These are phyloP conservation scores for Paracanthobrama guichenoti DNA, from an alignment of 2,113 vertebrate genomes.

Conservation along the genomic window DNA sequence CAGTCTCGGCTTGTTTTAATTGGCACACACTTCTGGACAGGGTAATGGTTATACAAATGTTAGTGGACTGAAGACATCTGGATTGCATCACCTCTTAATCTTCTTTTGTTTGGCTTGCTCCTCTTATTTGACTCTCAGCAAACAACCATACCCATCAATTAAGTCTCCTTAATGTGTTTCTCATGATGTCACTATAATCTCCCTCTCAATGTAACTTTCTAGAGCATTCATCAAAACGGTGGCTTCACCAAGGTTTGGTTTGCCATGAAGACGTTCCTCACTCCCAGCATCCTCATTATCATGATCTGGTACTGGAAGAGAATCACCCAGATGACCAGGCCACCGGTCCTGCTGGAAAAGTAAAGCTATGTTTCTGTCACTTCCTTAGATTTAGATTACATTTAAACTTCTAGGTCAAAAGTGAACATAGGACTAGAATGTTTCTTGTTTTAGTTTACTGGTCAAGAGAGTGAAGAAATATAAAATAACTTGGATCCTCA, in stretches of 20 bases:
- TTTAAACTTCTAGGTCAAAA: neutral
- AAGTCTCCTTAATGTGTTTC: conserved; percentile 22
- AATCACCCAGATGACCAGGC: conserved; percentile 90
- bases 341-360: conserved; percentile 97
- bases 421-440: neutral
- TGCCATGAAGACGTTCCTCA: conserved; percentile 99
- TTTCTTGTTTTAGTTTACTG: conserved; percentile 9
- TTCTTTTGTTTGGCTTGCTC: neutral
- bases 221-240: conserved; percentile 97
- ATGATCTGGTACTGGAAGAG: conserved; percentile 99
- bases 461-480: neutral
- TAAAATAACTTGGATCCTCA: neutral
- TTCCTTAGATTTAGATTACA: neutral
- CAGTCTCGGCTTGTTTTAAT: conserved; percentile 13
- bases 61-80: conserved; percentile 1
- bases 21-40: conserved; percentile 14
- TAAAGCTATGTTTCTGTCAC: conserved; percentile 71
- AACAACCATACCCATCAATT: conserved; percentile 23
- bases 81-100: conserved; percentile 13
- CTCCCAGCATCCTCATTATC: conserved; percentile 92
- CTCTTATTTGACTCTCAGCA: neutral
- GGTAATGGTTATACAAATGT: conserved; percentile 21
- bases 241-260: conserved; percentile 99
- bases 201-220: neutral
- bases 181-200: neutral